phyloP scores from a whole-genome alignment of 2,888 invertebrate genomes.

The Drosophila antonietae region DNA sequence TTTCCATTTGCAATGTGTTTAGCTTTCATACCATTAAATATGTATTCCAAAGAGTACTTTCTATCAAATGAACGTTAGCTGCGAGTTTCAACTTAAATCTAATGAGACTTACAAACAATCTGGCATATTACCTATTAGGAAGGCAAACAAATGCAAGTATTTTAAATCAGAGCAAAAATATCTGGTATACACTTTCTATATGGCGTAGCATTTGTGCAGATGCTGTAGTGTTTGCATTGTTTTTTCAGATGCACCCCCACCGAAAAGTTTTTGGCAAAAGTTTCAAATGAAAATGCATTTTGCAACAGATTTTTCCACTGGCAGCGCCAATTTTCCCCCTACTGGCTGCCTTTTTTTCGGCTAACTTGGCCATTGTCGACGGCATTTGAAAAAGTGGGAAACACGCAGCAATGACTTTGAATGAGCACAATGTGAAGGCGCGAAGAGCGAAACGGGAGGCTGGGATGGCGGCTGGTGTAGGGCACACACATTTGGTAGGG shows the following conservation, averaged over 20 bases:
- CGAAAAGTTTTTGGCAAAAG: slow-evolving; percentile 63
- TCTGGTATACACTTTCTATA: slow-evolving; percentile 23
- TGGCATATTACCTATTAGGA: slow-evolving; percentile 31
- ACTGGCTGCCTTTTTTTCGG: slow-evolving; percentile 26
- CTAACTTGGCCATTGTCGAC: slow-evolving; percentile 55
- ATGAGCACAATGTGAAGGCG: slow-evolving; percentile 37
- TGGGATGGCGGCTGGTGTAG: not conserved
- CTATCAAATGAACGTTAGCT: not conserved
- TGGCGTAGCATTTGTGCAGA: slow-evolving; percentile 24
- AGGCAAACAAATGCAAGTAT: slow-evolving; percentile 28
- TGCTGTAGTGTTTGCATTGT: slow-evolving; percentile 51
- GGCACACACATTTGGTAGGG: slow-evolving; percentile 59
- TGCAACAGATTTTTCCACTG: slow-evolving; percentile 67
- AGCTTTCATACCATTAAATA: not conserved
- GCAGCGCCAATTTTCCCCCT: slow-evolving; percentile 43
- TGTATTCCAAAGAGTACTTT: not conserved
- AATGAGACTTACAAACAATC: slow-evolving; percentile 7
- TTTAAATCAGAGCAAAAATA: slow-evolving; percentile 25
- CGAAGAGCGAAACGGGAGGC: slow-evolving; percentile 1
- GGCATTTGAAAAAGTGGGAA: slow-evolving; percentile 70
- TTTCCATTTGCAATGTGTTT: too few species aligned
- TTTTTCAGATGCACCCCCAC: slow-evolving; percentile 49
- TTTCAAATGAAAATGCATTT: slow-evolving; percentile 79
- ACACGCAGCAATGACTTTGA: slow-evolving; percentile 72
- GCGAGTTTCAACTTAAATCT: not conserved